Conservation (phyloP, 2,888 invertebrate species). For the Linhomoeus sp. region DNA sequence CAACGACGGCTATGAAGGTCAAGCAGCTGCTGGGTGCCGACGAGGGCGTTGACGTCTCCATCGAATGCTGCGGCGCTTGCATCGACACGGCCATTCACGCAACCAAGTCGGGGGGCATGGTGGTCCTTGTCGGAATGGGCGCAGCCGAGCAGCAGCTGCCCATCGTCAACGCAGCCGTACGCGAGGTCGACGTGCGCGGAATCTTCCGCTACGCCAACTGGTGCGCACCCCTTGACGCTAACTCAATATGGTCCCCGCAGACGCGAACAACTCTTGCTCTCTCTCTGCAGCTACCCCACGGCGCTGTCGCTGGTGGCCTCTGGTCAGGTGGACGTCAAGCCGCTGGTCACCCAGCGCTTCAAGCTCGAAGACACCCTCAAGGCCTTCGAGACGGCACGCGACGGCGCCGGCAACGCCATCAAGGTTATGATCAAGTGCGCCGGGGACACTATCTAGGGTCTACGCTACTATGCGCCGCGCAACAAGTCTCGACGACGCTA, state of each 20-base stretch:
- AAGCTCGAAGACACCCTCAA: slow-evolving; percentile 19
- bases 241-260: too few relatives aligned
- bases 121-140: slow-evolving; percentile 72
- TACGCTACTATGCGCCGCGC: too few relatives aligned
- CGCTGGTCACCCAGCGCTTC: slow-evolving; percentile 16
- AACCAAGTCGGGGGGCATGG: slow-evolving; percentile 62
- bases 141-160: slow-evolving; percentile 58
- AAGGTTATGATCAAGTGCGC: slow-evolving; percentile 17
- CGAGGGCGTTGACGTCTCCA: slow-evolving; percentile 50
- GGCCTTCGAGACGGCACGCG: slow-evolving; percentile 22
- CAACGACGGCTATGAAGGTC: not conserved
- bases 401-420: slow-evolving; percentile 13
- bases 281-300: slow-evolving; percentile 12
- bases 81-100: slow-evolving; percentile 53
- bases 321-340: slow-evolving; percentile 11
- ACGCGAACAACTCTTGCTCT: too few relatives aligned
- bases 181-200: slow-evolving; percentile 78
- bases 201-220: slow-evolving; percentile 80
- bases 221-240: too few relatives aligned
- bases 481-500: too few relatives aligned
- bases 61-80: slow-evolving; percentile 74
- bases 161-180: slow-evolving; percentile 51
- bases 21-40: slow-evolving; percentile 40
- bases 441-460: too few relatives aligned
- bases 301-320: slow-evolving; percentile 14